These are phyloP conservation scores for Natator depressus DNA, from an alignment of 2,113 vertebrate species.

Conservation along the genomic window DNA sequence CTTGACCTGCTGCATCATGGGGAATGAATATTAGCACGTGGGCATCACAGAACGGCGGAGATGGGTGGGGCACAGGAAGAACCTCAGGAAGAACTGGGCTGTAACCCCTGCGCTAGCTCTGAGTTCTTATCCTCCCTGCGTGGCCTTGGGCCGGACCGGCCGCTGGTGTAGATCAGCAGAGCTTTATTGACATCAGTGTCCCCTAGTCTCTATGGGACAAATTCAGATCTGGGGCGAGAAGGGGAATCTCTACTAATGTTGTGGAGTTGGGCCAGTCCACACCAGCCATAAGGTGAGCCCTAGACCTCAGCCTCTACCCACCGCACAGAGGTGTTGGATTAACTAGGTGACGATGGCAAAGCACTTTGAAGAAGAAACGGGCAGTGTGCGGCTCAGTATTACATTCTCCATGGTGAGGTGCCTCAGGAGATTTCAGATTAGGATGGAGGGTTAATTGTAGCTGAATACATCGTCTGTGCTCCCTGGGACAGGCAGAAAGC, in stretches of 20 bases:
- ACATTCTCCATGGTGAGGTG: accelerated
- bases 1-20: not conserved
- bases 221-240: not conserved
- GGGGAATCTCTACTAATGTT: not conserved
- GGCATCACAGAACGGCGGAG: not conserved
- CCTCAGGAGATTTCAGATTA: accelerated
- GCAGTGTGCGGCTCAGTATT: accelerated
- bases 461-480: accelerated
- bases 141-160: not conserved
- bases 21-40: not conserved
- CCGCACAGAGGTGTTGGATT: not conserved
- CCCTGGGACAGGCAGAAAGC: accelerated
- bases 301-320: not conserved
- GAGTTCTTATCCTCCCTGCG: not conserved
- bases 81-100: not conserved
- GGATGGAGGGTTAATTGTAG: not conserved
- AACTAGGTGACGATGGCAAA: not conserved
- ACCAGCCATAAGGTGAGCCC: not conserved
- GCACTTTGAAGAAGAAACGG: accelerated
- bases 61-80: not conserved
- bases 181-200: not conserved
- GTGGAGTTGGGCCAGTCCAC: not conserved
- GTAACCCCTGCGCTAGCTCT: not conserved
- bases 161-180: not conserved
- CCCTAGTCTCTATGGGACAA: not conserved